Percentiles rank a stretch among this genome's conserved stretches.
Conservation (phyloP, 2,888 invertebrate species). For the Cataglyphis cursor region DNA sequence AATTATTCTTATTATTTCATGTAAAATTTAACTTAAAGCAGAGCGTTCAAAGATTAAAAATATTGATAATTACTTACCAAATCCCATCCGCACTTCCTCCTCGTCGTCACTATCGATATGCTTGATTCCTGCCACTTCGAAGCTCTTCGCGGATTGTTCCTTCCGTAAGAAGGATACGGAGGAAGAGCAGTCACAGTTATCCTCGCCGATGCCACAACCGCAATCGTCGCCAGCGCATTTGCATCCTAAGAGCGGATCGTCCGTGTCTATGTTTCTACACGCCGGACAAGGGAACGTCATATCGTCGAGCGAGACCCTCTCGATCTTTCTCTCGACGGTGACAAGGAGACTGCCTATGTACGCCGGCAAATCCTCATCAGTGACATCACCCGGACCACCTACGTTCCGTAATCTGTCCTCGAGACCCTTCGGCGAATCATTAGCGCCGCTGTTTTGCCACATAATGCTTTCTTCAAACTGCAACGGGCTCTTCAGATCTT, state of each 20-base stretch:
- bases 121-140: slow-evolving; percentile 91
- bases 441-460: slow-evolving; percentile 50
- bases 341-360: slow-evolving; percentile 90
- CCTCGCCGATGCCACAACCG: slow-evolving; percentile 78
- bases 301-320: slow-evolving; percentile 90
- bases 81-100: slow-evolving; percentile 88
- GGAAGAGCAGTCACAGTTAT: slow-evolving; percentile 78
- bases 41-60: background rate
- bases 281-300: slow-evolving; percentile 89
- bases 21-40: background rate
- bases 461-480: slow-evolving; percentile 79
- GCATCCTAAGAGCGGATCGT: slow-evolving; percentile 84
- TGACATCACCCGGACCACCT: slow-evolving; percentile 79
- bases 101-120: slow-evolving; percentile 92
- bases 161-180: slow-evolving; percentile 80
- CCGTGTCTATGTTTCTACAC: slow-evolving; percentile 85
- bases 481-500: slow-evolving; percentile 82
- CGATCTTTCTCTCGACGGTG: slow-evolving; percentile 91
- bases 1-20: background rate
- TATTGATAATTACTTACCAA: slow-evolving; percentile 79
- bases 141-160: slow-evolving; percentile 87
- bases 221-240: slow-evolving; percentile 84
- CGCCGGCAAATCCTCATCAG: slow-evolving; percentile 89
- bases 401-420: slow-evolving; percentile 69
- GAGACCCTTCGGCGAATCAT: slow-evolving; percentile 30